Evolutionary conservation across 2,888 invertebrate genomes (phyloP).

Genomic region (Leptothorax acervorum): DNA sequence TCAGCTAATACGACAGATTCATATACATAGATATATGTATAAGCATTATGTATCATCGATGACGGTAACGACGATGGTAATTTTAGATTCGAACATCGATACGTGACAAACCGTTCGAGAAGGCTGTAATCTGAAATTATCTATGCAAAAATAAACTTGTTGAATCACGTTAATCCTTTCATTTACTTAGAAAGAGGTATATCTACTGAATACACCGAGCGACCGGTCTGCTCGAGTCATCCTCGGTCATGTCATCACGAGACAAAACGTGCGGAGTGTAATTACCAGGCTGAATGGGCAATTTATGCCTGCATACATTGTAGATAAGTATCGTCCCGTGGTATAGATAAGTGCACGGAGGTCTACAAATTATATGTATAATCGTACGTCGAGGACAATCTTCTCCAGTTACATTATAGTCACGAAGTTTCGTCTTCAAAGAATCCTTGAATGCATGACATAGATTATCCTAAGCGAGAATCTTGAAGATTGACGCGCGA

Average conservation of each 20-base stretch:
- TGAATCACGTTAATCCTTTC: constrained; percentile 22
- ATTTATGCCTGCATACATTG: constrained; percentile 59
- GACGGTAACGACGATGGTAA: not conserved
- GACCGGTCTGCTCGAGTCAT: constrained; percentile 51
- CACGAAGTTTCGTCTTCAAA: constrained; percentile 24
- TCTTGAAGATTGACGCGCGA: not conserved
- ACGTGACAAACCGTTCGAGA: not conserved
- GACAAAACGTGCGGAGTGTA: constrained; percentile 51
- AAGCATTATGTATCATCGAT: not conserved
- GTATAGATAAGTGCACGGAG: constrained; percentile 51
- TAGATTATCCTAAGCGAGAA: constrained; percentile 20
- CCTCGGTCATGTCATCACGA: constrained; percentile 54
- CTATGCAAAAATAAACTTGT: constrained; percentile 25
- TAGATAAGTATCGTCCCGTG: constrained; percentile 52
- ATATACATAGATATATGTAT: not conserved
- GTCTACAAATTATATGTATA: constrained; percentile 53
- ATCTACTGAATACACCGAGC: not conserved
- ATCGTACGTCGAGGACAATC: constrained; percentile 44
- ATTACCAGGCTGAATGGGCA: constrained; percentile 55
- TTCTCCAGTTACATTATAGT: constrained; percentile 32
- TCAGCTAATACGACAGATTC: not conserved
- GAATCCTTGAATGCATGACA: constrained; percentile 31
- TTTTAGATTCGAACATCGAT: not conserved
- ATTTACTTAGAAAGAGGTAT: constrained; percentile 16
- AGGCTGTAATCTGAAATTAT: constrained; percentile 13